Evolutionary conservation across 1,140 invertebrate genomes (phyloP), one percentile per base, ranked within the genome.

Genomic region (Coenobita brevimanus): DNA sequence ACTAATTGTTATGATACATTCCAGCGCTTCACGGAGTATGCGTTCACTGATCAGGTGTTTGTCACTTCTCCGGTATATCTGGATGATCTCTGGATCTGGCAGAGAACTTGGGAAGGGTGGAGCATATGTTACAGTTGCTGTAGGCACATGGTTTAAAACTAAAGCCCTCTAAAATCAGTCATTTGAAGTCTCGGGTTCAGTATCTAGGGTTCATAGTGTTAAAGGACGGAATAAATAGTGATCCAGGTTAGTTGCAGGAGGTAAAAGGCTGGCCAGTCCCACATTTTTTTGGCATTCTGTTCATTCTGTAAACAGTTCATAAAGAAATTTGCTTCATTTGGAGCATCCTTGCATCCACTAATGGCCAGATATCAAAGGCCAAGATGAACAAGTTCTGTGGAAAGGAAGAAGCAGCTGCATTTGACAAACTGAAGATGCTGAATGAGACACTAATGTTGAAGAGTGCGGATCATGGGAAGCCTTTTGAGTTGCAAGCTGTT

Each of bases 271-370:
- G 81, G 62, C 62, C 62, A 2, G 71, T 0, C 3, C 64, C 81
- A 46, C 8, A 33, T 4, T n/a, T 82, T 82, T 71, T 17, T 71
- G 15, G 80, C 21, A 3, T 82, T 82, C 33, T 82, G 38, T 50
- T 71, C 62, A 30, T 82, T 71, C 8, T 82, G 71, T 33, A 46
- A 46, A 4, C n/a, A 13, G 38, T 82, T 82, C 50, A 30, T 43
- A 30, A 41, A 69, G 24, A 33, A 30, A n/a, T 82, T 82, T 71
- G 81, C 81, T 0, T 21, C 15, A 21, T 2, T 41, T 6, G 81
- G 41, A 6, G n/a, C 62, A 27, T 67, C 81, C 27, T 33, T 82
- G 41, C 38, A 82, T 64, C 27, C 38, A 15, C n/a, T n/a, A n/a
- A n/a, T n/a, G n/a, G n/a, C n/a, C n/a, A 27, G 50, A 0, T 6